Evolutionary conservation across 2,797 vertebrate species (phyloP), one percentile per base, ranked within the genome.

Genomic region (Fistularia tabacaria): DNA sequence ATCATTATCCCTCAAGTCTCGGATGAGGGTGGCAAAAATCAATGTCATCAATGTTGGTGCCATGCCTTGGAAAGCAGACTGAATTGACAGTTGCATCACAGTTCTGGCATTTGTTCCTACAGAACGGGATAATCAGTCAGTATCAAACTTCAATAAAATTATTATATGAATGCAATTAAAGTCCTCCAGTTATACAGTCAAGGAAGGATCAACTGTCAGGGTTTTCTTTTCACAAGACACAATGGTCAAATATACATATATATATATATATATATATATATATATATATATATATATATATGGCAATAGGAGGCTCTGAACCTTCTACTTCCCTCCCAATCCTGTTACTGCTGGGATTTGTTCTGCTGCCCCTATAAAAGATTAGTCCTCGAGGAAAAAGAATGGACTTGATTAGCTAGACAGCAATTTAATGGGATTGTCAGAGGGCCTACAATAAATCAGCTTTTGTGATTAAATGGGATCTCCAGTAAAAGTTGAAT

Each of bases 391-490:
- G 45, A 83, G 87, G 86, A 90, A 86, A 89, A 89, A 89, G 90
- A 92, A 89, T 89, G 82, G 86, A 90, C 90, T 91, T 92, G 90
- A 92, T 92, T 92, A 92, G 90, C 84, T 85, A 90, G 89, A 91
- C 90, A 91, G 90, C 90, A 90, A 88, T 92, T 91, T 92, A 92
- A 92, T 92, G 89, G 90, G 90, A 92, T 92, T 92, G 90, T 91
- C 90, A 88, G 81, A 86, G 80, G 72, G 73, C 81, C 86, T 78
- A 88, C 87, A 87, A 90, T 92, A 92, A 92, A 92, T 91, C 90
- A 90, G 89, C 90, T 91, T 92, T 92, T 91, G 88, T 90, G 91
- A 92, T 92, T 92, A 92, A 92, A 92, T 91, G 89, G 89, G 84
- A 82, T 85, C 87, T 83, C 88, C 88, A 90, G 91, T 91, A 90